Evolutionary conservation across 2,113 vertebrate species (phyloP).

Genomic region (Antechinus stuartii): DNA sequence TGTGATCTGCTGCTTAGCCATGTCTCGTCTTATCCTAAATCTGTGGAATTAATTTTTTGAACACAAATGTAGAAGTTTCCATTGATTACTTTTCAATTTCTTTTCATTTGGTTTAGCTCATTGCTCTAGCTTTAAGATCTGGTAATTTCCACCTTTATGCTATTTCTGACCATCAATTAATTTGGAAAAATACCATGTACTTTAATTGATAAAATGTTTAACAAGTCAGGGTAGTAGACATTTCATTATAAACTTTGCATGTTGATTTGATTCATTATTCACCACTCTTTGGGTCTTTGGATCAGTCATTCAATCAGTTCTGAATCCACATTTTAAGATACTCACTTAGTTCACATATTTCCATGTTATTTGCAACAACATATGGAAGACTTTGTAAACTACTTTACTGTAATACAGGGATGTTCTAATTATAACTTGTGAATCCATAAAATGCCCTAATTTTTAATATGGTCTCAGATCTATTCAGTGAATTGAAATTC

Average conservation of each 20-base stretch:
- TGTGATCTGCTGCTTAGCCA: neutral
- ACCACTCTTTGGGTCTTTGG: neutral
- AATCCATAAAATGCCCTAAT: neutral
- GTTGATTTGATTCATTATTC: neutral
- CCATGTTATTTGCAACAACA: neutral
- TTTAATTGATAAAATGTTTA: neutral
- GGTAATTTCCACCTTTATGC: neutral
- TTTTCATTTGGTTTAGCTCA: neutral
- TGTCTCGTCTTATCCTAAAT: neutral
- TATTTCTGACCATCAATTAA: neutral
- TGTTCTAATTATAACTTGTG: neutral
- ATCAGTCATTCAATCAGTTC: neutral
- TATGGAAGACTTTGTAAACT: neutral
- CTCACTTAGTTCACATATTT: neutral
- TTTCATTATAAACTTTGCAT: neutral
- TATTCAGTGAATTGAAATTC: neutral
- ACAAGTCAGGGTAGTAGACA: neutral
- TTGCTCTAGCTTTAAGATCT: neutral
- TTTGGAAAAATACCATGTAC: neutral
- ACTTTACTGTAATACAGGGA: neutral
- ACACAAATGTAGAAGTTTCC: neutral
- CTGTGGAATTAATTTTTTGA: too few relatives aligned
- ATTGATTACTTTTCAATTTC: neutral
- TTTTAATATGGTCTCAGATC: neutral
- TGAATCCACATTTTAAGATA: neutral